These are phyloP conservation scores for Tetragonisca angustula DNA, from an alignment of 2,888 invertebrate genomes.

Conservation along the genomic window DNA sequence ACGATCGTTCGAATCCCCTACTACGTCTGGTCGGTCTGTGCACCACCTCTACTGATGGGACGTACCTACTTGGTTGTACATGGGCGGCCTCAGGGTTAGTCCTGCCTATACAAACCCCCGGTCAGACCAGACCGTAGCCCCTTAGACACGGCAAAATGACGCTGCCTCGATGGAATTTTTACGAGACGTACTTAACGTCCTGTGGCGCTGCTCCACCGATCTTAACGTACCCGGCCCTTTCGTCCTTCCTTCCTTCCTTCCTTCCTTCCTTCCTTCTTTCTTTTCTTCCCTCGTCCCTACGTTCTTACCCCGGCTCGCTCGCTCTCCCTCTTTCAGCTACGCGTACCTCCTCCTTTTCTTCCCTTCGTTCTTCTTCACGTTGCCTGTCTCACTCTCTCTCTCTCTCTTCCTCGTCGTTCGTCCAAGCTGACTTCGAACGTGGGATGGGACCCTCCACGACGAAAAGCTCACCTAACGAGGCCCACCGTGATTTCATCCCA, in stretches of 20 bases:
- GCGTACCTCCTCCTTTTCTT: not conserved
- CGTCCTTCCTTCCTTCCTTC: constrained; percentile 52
- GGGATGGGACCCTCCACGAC: constrained; percentile 70
- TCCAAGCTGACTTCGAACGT: constrained; percentile 40
- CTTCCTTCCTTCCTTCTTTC: not conserved
- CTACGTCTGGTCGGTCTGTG: constrained; percentile 18
- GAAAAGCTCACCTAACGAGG: constrained; percentile 69
- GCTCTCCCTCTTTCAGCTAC: not conserved
- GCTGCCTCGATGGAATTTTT: constrained; percentile 82
- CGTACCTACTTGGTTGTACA: constrained; percentile 80
- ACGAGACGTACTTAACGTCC: constrained; percentile 83
- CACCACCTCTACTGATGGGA: constrained; percentile 80
- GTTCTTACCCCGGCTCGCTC: not conserved
- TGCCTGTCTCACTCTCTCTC: not conserved
- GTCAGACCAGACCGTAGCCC: constrained; percentile 67
- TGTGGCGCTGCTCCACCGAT: constrained; percentile 59
- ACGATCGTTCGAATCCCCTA: constrained; percentile 43
- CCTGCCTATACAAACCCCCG: constrained; percentile 68
- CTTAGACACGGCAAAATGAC: constrained; percentile 79
- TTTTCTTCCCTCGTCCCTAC: not conserved
- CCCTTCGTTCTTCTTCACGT: not conserved
- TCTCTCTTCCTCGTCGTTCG: not conserved
- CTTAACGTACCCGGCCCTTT: constrained; percentile 57
- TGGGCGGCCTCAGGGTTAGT: constrained; percentile 55
- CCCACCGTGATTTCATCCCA: constrained; percentile 70